phyloP scores from a whole-genome alignment of 30 jellyfish, hydroid and myxozoan genomes.

The Turritopsis dohrnii region DNA sequence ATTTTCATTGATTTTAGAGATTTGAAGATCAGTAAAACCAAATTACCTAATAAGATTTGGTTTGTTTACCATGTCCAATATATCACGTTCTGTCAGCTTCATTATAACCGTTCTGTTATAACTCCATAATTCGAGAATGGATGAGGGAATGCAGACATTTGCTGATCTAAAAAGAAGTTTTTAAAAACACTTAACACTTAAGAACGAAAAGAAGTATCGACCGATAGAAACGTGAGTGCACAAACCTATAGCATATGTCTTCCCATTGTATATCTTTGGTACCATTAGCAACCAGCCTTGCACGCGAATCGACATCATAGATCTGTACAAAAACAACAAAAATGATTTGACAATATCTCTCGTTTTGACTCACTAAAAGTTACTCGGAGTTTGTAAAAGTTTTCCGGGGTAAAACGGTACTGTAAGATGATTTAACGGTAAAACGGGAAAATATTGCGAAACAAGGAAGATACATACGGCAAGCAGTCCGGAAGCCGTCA shows the following conservation, averaged over 20 bases:
- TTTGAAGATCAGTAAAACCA: not conserved
- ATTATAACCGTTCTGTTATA: not conserved
- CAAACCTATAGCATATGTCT: conserved; percentile 60
- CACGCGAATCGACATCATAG: conserved; percentile 34
- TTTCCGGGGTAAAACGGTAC: too few relatives aligned
- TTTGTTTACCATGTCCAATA: not conserved
- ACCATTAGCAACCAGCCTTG: conserved; percentile 34
- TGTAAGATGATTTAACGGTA: too few relatives aligned
- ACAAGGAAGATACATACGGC: conserved; percentile 42
- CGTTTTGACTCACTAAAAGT: too few relatives aligned
- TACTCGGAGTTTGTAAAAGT: too few relatives aligned
- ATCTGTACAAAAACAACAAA: conserved; percentile 30
- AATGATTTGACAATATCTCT: too few relatives aligned
- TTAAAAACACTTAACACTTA: too few relatives aligned
- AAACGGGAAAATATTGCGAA: too few relatives aligned
- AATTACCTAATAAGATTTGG: not conserved
- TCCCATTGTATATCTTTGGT: conserved; percentile 48
- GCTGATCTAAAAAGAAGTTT: conserved; percentile 12
- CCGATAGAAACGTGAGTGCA: too few relatives aligned
- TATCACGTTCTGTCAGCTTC: not conserved
- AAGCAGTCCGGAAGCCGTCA: conserved; percentile 34
- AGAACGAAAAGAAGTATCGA: not conserved
- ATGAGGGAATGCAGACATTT: not conserved
- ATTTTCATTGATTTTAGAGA: too few relatives aligned
- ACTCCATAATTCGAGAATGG: conserved; percentile 1